Evolutionary conservation across 2,888 invertebrate genomes (phyloP), one percentile per base, ranked within the genome.

Genomic region (Caenorhabditis wallacei): DNA sequence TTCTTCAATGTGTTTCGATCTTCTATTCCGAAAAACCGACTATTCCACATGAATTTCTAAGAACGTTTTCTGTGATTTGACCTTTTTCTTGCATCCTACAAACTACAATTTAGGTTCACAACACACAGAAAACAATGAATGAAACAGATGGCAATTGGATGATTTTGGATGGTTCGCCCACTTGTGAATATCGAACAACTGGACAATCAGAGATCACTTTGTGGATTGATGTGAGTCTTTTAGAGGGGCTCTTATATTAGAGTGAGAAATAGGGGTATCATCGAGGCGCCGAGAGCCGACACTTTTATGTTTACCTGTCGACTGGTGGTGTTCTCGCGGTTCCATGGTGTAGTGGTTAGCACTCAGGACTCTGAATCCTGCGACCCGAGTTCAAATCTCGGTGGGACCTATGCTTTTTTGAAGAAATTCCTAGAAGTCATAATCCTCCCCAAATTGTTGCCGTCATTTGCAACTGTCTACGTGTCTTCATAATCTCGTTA

Each of bases 361-460:
- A 75, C 86, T 85, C 85, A 85, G 86, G 87, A 86, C 86, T 87
- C 72, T 86, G 84, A 86, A 86, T 86, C 87, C 86, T 85, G 87
- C 85, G 86, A 87, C 84, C 76, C 82, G 86, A 86, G 87, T 86
- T 87, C 87, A 76, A 86, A 86, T 87, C 87, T 87, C 87, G 88
- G 84, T 84, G 88, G 85, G 75, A 88, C 88, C 88, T 87, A 75
- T 59, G 43, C 57, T 66, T 66, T 75, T 75, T 66, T 37, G 43
- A 43, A n/a, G 10, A 4, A 8, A 20, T 22, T 22, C 20, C 4
- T 10, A 54, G 22, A 24, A 24, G 5, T 56, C 56, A 16, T 59
- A 30, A 30, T 30, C 35, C 57, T 57, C 8, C 30, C 30, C 8
- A 30, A 3, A 30, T 30, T 30, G 4, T 30, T 30, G 30, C 30